These are phyloP conservation scores for Exephanes ischioxanthus DNA, from an alignment of 2,888 invertebrate species.

Conservation along the genomic window DNA sequence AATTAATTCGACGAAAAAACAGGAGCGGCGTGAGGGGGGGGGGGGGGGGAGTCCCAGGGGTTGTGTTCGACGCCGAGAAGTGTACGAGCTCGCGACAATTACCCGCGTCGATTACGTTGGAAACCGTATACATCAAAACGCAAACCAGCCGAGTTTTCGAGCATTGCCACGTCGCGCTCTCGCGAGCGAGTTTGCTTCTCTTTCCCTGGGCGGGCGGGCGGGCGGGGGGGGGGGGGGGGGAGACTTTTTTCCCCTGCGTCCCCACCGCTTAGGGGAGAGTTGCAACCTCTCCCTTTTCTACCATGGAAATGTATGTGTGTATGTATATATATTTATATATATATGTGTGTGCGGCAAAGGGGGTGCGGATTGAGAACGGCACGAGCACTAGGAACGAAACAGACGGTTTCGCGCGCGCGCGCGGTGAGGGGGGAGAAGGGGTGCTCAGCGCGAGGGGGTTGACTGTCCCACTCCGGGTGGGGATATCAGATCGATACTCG, in stretches of 20 bases:
- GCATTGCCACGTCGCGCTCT: slow-evolving; percentile 63
- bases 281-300: slow-evolving; percentile 47
- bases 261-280: slow-evolving; percentile 44
- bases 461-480: slow-evolving; percentile 61
- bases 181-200: slow-evolving; percentile 35
- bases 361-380: slow-evolving; percentile 14
- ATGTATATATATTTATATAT: not conserved
- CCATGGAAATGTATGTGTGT: not conserved
- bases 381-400: slow-evolving; percentile 42
- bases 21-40: too few relatives aligned
- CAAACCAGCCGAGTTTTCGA: slow-evolving; percentile 74
- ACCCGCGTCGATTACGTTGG: slow-evolving; percentile 68
- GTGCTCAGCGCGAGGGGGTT: slow-evolving; percentile 18
- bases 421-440: slow-evolving; percentile 58
- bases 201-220: slow-evolving; percentile 1
- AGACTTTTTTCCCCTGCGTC: slow-evolving; percentile 20
- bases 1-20: not conserved
- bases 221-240: too few relatives aligned
- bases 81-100: slow-evolving; percentile 64
- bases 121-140: slow-evolving; percentile 73
- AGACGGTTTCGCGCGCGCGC: slow-evolving; percentile 76
- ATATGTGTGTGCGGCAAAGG: slow-evolving; percentile 23
- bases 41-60: not conserved
- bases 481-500: slow-evolving; percentile 83
- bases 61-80: slow-evolving; percentile 25